These are phyloP conservation scores for Trichonephila clavata DNA, from an alignment of 1,140 invertebrate species.

Conservation along the genomic window DNA sequence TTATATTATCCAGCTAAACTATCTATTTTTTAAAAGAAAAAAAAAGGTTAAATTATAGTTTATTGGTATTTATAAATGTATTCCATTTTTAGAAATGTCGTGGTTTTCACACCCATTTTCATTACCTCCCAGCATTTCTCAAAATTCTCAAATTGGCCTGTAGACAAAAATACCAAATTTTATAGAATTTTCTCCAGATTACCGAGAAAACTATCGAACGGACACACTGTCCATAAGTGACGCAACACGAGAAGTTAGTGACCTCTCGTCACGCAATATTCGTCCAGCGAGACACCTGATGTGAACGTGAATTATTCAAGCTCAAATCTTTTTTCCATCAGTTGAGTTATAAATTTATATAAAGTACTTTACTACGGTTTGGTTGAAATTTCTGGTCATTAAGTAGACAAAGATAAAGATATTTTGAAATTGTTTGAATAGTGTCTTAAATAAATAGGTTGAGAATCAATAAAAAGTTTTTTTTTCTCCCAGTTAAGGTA, in stretches of 20 bases:
- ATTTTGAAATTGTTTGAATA: neutral
- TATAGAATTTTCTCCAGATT: neutral
- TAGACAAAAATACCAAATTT: neutral
- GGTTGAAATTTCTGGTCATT: neutral
- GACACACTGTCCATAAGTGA: neutral
- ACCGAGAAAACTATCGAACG: neutral
- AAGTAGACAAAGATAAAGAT: neutral
- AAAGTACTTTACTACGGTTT: neutral
- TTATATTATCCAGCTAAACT: no score
- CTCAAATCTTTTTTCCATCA: neutral
- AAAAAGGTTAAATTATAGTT: neutral
- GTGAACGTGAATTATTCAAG: conserved; percentile 16
- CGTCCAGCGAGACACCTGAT: neutral
- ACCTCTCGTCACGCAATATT: conserved; percentile 37
- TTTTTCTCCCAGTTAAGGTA: no score
- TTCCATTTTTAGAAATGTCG: neutral
- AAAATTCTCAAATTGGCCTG: neutral
- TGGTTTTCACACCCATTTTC: neutral
- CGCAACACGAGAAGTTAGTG: conserved; percentile 41
- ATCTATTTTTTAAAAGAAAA: no score
- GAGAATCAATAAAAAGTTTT: no score
- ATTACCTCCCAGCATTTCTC: neutral
- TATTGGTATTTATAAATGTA: neutral
- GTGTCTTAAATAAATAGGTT: neutral
- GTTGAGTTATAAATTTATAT: neutral